Conservation (phyloP, 2,797 vertebrate species). For the Xenentodon cancila region DNA sequence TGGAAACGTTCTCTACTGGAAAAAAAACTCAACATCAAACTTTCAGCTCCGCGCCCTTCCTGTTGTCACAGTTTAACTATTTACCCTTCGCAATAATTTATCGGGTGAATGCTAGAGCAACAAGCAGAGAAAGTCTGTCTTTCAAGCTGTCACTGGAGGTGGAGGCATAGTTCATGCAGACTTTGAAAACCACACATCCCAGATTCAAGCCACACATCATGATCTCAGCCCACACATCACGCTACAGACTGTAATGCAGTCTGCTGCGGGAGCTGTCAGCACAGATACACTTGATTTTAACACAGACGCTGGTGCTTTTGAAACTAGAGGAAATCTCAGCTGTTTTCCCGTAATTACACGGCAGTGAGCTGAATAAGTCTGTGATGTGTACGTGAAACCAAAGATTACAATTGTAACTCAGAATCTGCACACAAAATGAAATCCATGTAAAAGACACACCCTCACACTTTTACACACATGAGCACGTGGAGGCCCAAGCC, state of each 20-base stretch:
- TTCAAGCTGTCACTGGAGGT: conserved; percentile 37
- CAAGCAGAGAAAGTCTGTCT: conserved; percentile 30
- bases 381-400: conserved; percentile 15
- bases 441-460: conserved; percentile 24
- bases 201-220: conserved; percentile 51
- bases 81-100: conserved; percentile 47
- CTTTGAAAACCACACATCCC: conserved; percentile 55
- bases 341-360: conserved; percentile 26
- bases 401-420: conserved; percentile 29
- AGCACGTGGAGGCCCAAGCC: conserved; percentile 6
- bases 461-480: conserved; percentile 17
- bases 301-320: conserved; percentile 10
- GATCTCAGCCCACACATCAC: conserved; percentile 67
- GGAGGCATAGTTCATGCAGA: conserved; percentile 56
- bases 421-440: conserved; percentile 38
- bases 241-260: conserved; percentile 9
- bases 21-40: conserved; percentile 24
- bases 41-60: conserved; percentile 46
- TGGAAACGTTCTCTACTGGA: conserved; percentile 1
- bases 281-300: conserved; percentile 12
- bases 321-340: not conserved
- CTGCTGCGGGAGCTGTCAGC: not conserved
- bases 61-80: conserved; percentile 47
- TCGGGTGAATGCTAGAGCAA: conserved; percentile 41
- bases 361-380: conserved; percentile 29